Evolutionary conservation across 2,888 invertebrate species (phyloP), one percentile per base, ranked within the genome.

Genomic region (Caenorhabditis japonica): DNA sequence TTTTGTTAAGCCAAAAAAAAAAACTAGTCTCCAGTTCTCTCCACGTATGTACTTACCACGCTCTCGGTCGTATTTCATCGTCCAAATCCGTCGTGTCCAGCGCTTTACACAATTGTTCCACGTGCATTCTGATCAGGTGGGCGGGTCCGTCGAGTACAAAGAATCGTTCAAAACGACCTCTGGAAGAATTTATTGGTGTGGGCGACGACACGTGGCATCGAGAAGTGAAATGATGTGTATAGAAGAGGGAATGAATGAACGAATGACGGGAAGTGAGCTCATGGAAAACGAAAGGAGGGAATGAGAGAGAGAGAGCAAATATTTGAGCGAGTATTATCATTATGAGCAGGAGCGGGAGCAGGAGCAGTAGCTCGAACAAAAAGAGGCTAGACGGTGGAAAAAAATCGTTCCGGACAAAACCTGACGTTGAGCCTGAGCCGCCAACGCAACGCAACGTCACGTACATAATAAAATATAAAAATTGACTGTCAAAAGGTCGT

Each of bases 81-180:
- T 79, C 79, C 61, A 79, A 64, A 71, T 79, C 79, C 19, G 79
- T 66, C n/a, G 79, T 77, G 46, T 79, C 79, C 5, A 79, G 56
- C n/a, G 79, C 79, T 60, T 77, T 75, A 76, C 79, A 79, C 38
- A 81, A 56, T 53, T 80, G 80, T 69, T 81, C 80, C 23, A 81
- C 79, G 47, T 81, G 81, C 81, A 81, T 81, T 70, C 76, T 79
- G 56, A 81, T 59, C 33, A 81, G 56, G 38, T 71, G 69, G 51
- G 77, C 73, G 8, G 81, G 76, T 52, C 77, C 77, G 19, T 75
- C 79, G 71, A 79, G 75, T 19, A 77, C 81, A 41, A 75, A 73
- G 52, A 81, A 79, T 47, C 77, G 66, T 66, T 81, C 76, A 55
- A 72, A 66, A 49, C 75, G 76, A 51, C 68, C 69, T 79, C 79